Percentiles rank a stretch among this genome's conserved stretches.
Evolutionary conservation across 2,113 vertebrate genomes (phyloP).

Genomic region (Caretta caretta): DNA sequence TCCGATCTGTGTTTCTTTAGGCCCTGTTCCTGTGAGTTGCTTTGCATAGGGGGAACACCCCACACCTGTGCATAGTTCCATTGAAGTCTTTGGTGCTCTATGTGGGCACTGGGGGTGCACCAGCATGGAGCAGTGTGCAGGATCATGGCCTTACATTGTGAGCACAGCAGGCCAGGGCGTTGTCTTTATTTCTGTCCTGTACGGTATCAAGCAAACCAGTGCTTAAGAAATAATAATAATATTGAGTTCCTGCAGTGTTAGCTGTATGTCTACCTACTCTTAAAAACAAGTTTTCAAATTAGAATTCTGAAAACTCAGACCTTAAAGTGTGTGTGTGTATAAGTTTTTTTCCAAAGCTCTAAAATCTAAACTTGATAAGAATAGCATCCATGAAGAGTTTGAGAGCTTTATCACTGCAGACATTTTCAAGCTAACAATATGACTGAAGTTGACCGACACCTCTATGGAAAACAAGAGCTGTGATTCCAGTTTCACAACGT

Average conservation of each 20-base stretch:
- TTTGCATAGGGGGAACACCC: background rate
- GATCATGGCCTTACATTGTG: background rate
- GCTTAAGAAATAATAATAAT: background rate
- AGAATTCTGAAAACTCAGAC: constrained; percentile 7
- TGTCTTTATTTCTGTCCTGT: background rate
- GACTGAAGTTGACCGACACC: constrained; percentile 17
- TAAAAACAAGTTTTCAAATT: background rate
- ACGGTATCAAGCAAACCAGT: rapidly evolving
- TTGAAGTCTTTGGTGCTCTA: background rate
- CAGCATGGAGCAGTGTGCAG: background rate
- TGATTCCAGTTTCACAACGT: constrained; percentile 58
- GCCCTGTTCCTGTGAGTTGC: constrained; percentile 4
- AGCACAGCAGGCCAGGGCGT: background rate
- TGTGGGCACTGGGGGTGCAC: background rate
- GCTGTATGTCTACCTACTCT: background rate
- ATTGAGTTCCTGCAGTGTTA: background rate
- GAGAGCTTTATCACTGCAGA: background rate
- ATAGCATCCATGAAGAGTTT: background rate
- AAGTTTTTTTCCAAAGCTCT: background rate
- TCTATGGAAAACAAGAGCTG: constrained; percentile 31
- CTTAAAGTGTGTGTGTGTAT: background rate
- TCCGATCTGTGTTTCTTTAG: constrained; percentile 7
- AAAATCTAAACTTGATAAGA: background rate
- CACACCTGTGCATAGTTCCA: background rate
- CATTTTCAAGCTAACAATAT: background rate